Conservation (phyloP, 64 coral and sea anemone species). For the Dendronephthya gigantea region DNA sequence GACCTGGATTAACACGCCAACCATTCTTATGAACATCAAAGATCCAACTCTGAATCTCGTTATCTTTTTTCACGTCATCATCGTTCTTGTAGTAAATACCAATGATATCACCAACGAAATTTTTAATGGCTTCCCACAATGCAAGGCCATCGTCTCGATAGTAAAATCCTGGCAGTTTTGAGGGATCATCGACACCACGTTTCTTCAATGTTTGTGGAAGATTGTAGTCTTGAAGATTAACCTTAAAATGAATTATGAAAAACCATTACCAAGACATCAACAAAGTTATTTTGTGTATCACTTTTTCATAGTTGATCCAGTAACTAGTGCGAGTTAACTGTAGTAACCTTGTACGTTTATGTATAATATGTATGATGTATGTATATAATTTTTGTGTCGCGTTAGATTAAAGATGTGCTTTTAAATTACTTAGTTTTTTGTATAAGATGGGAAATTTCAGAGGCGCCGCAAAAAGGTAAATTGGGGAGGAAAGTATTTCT, state of each 20-base stretch:
- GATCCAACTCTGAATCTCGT: conserved; percentile 1
- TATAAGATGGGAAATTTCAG: no score
- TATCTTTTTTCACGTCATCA: neutral
- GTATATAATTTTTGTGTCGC: no score
- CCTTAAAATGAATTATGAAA: neutral
- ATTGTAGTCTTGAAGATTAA: neutral
- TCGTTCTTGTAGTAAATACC: conserved; percentile 1
- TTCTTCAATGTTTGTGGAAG: neutral
- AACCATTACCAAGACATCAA: no score
- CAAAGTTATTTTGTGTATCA: no score
- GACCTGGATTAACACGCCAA: neutral
- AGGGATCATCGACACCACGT: neutral
- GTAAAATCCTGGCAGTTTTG: neutral
- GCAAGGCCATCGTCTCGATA: neutral
- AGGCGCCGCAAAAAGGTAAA: no score
- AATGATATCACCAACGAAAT: neutral
- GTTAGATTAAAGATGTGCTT: no score
- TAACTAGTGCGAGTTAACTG: no score
- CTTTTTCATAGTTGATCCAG: no score
- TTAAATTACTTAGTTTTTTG: no score
- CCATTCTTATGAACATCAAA: conserved; percentile 18
- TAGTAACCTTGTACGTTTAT: no score
- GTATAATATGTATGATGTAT: no score
- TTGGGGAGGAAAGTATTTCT: no score
- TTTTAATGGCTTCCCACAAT: neutral